Base-by-base conservation (phyloP, 2,888 invertebrate genomes). In the Cephus sareptanus region DNA sequence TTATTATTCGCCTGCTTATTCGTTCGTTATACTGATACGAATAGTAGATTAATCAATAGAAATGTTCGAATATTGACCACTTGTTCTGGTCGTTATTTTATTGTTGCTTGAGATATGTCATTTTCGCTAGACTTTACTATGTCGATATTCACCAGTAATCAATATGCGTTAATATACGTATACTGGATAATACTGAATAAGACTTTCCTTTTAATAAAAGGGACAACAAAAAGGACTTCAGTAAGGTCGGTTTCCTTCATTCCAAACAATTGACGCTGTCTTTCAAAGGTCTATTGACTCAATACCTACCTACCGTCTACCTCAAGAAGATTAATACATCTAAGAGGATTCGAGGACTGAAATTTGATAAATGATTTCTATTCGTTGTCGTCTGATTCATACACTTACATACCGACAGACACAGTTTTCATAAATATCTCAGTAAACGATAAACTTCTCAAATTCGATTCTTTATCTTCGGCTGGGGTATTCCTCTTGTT, bases 321-420 rank as follows among this genome's bases (percentile, higher is more conserved):
- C 76, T 69, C 74, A 30, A 23, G n/a, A 77, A 33, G 74, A 74
- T 77, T 77, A 74, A 74, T 74, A 77, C 74, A 77, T 69, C 73
- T 34, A 56, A n/a, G 74, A 68, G 30, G 71, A 37, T 35, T n/a
- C 35, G 73, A 40, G 40, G 76, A 73, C 30, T 73, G 31, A 73
- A 76, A 56, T 56, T 76, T 76, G 40, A 76, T 40, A 40, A 76
- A 76, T 76, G 56, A 35, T 31, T 34, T 30, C 71, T 68, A 34
- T 73, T 30, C 11, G 73, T 34, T 56, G 23, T 23, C 56, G 23
- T 23, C 23, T 23, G 23, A 56, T 56, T 56, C 56, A 23, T 56
- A 56, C 6, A 56, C 6, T 23, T 23, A 56, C 6, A 9, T 56
- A 56, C 6, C 23, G 40, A 56, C 40, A 23, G 40, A 15, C 56